Evolutionary conservation across 2,113 vertebrate species (phyloP), one percentile per base, ranked within the genome.

Genomic region (Petaurus breviceps): DNA sequence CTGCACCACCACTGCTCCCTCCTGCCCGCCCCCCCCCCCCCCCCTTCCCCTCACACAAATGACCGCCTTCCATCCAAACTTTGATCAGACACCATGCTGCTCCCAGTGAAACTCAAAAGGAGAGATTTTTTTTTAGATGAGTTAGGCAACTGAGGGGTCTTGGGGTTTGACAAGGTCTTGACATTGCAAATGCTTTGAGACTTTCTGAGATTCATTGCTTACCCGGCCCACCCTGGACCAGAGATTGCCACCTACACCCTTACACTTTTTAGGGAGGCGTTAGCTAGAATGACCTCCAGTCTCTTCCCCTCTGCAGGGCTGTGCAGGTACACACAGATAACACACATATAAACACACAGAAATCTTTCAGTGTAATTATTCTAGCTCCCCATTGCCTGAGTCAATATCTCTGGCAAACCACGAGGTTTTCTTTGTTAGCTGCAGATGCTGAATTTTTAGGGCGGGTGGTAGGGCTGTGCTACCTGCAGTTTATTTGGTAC

Each of bases 381-480:
- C 61, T 77, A 77, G n/a, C 2, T 84, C 68, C n/a, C 19, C n/a
- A 2, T 23, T 84, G 37, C n/a, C 68, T 43, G n/a, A 43, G 16
- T n/a, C 68, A 84, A 84, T 84, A 84, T 84, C 37, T 43, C 68
- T 43, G 43, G n/a, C 37, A 43, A 84, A 84, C 68, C 68, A 84
- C 68, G 68, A 84, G 68, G 68, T 84, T 84, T 84, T n/a, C 68
- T 84, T 84, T 84, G 68, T 84, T 84, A 84, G 68, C 68, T 84
- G 68, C 68, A 84, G 68, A 84, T 43, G n/a, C 68, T 23, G 68
- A 2, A 84, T 84, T 84, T 84, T 84, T 84, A 43, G 68, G 68
- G 68, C 68, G 68, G 68, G 19, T 43, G 68, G n/a, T 84, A 43
- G 68, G n/a, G 68, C 22, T 84, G 68, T 43, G n/a, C 68, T 43